Evolutionary conservation across 2,797 vertebrate species (phyloP), one percentile per base, ranked within the genome.

Genomic region (Ctenochaetus hawaiiensis): DNA sequence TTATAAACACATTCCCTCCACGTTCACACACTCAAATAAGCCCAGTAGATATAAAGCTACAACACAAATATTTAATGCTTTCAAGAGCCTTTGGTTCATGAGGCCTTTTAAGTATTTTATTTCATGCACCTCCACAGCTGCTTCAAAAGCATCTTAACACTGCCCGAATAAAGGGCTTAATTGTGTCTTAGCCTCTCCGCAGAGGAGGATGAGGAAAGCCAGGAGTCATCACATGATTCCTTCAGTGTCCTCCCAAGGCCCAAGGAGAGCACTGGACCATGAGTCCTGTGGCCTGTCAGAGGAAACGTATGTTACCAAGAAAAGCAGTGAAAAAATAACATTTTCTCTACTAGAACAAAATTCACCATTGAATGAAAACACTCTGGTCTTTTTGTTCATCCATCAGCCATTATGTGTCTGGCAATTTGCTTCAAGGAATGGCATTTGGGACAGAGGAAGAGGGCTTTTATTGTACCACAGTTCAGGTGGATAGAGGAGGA

Each of bases 201-300:
- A 44, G 59, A 67, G 48, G 20, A 9, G 34, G 70, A 34, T 70
- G 56, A 63, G 23, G 62, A 58, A 75, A 85, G 75, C 70, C 84
- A 89, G 84, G 66, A 90, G 90, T 95, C 86, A 88, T 82, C 89
- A 89, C 92, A 92, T 92, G 91, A 93, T 94, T 92, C 94, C 92
- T 94, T 90, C 93, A 68, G 94, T 94, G 92, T 94, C 94, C 92
- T 92, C 82, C 78, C 82, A 91, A 91, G 90, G 86, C 89, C 92
- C 93, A 91, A 95, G 93, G 89, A 92, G 92, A 91, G 93, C 92
- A 88, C 87, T 94, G 90, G 85, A 94, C 93, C 93, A 37, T 94
- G 90, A 89, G 91, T 93, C 90, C 52, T 26, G 39, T 58, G 30
- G 64, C 51, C 37, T 67, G 63, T 85, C 72, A 47, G 22, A 64